Conservation (phyloP, 2,888 invertebrate species). For the Yponomeuta evonymella region DNA sequence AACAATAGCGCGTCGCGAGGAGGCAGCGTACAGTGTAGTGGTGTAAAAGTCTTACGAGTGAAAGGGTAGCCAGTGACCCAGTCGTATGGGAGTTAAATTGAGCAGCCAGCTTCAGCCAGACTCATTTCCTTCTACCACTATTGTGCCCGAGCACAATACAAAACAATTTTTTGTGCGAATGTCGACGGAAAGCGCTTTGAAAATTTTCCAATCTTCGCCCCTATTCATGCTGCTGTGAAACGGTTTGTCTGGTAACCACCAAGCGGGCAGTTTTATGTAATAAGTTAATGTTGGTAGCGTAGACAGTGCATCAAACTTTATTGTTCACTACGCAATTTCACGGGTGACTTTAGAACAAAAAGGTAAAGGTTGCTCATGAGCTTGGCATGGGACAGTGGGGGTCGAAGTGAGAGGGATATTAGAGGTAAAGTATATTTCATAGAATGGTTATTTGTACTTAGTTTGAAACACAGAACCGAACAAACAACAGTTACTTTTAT, state of each 20-base stretch:
- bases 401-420: no score
- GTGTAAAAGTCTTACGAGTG: background rate
- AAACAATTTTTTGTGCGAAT: conserved; percentile 67
- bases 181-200: conserved; percentile 73
- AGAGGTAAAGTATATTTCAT: no score
- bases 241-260: conserved; percentile 51
- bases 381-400: no score
- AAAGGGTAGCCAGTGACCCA: conserved; percentile 10
- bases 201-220: conserved; percentile 73
- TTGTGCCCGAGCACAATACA: conserved; percentile 73
- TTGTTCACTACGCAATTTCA: no score
- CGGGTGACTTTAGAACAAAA: no score
- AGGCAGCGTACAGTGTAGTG: background rate
- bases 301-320: no score
- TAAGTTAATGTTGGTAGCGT: no score
- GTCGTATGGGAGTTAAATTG: conserved; percentile 62
- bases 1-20: conserved; percentile 20
- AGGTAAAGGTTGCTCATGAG: no score
- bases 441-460: no score
- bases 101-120: conserved; percentile 59
- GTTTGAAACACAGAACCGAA: no score
- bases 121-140: conserved; percentile 72
- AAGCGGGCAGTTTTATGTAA: background rate
- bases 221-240: conserved; percentile 59
- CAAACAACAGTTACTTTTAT: no score